These are phyloP conservation scores for Amphipoea oculea DNA, from an alignment of 2,888 invertebrate genomes.

Conservation along the genomic window DNA sequence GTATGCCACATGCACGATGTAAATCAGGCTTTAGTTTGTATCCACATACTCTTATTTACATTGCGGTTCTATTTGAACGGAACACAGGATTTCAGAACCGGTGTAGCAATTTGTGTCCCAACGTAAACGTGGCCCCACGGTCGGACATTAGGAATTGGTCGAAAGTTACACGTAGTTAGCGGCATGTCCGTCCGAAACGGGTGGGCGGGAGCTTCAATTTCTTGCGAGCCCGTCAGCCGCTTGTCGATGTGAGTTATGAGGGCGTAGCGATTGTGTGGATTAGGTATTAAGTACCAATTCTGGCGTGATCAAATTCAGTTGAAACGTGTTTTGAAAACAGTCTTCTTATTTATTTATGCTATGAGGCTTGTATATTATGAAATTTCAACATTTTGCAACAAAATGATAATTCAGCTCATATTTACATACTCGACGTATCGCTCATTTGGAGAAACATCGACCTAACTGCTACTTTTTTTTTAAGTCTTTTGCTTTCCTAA, in stretches of 20 bases:
- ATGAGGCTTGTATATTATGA: neutral
- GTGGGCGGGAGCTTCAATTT: conserved; percentile 77
- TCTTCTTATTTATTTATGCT: neutral
- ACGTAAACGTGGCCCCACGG: conserved; percentile 36
- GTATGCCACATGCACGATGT: neutral
- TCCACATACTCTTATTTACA: neutral
- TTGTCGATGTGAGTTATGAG: conserved; percentile 52
- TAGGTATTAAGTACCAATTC: neutral
- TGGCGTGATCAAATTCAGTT: too few relatives aligned
- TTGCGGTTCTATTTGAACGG: neutral
- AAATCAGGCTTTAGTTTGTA: neutral
- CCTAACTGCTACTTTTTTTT: too few relatives aligned
- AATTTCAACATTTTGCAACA: neutral
- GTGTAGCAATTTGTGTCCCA: conserved; percentile 40
- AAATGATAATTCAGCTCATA: neutral
- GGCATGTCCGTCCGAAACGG: conserved; percentile 74
- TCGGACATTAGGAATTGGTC: conserved; percentile 63
- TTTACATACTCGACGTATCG: neutral
- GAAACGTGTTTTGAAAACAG: too few relatives aligned
- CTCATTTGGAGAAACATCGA: too few relatives aligned
- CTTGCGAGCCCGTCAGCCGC: conserved; percentile 73
- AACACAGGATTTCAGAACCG: conserved; percentile 17
- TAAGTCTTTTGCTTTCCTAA: too few relatives aligned
- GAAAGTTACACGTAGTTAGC: conserved; percentile 76
- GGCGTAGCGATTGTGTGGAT: conserved; percentile 10